These are phyloP conservation scores for Sphaerodactylus townsendi DNA, from an alignment of 2,113 vertebrate genomes.

Conservation along the genomic window DNA sequence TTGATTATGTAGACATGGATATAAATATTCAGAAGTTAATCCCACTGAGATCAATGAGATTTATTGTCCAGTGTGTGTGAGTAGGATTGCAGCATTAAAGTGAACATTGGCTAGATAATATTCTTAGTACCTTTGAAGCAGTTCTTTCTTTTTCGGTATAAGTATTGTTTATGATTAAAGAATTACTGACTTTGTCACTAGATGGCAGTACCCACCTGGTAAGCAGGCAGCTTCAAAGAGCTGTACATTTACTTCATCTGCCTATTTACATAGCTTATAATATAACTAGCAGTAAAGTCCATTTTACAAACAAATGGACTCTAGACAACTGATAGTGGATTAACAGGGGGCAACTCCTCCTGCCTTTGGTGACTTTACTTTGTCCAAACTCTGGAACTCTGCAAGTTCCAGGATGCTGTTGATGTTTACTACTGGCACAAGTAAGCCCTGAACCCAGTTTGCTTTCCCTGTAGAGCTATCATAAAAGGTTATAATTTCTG, in stretches of 20 bases:
- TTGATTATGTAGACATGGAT: not conserved
- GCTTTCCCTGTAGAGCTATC: too few relatives aligned
- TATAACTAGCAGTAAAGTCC: too few relatives aligned
- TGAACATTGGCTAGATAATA: not conserved
- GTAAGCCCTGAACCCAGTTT: too few relatives aligned
- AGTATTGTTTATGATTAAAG: not conserved
- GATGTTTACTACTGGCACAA: too few relatives aligned
- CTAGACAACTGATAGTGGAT: too few relatives aligned
- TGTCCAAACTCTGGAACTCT: too few relatives aligned
- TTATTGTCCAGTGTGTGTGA: not conserved
- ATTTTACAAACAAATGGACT: too few relatives aligned
- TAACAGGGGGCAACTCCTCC: too few relatives aligned
- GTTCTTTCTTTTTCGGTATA: not conserved
- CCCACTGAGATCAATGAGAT: not conserved
- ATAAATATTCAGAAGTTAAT: not conserved
- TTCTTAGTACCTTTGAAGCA: not conserved
- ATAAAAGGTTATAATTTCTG: too few relatives aligned
- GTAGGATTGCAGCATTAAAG: not conserved
- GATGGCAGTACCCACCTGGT: slow-evolving; percentile 70
- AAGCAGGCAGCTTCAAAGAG: slow-evolving; percentile 13
- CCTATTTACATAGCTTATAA: not conserved
- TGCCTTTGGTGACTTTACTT: too few relatives aligned
- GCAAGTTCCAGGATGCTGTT: too few relatives aligned
- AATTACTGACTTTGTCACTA: slow-evolving; percentile 44
- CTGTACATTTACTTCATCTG: not conserved